These are phyloP conservation scores for Phaenicophaeus curvirostris DNA, from an alignment of 2,797 vertebrate species.

Conservation along the genomic window DNA sequence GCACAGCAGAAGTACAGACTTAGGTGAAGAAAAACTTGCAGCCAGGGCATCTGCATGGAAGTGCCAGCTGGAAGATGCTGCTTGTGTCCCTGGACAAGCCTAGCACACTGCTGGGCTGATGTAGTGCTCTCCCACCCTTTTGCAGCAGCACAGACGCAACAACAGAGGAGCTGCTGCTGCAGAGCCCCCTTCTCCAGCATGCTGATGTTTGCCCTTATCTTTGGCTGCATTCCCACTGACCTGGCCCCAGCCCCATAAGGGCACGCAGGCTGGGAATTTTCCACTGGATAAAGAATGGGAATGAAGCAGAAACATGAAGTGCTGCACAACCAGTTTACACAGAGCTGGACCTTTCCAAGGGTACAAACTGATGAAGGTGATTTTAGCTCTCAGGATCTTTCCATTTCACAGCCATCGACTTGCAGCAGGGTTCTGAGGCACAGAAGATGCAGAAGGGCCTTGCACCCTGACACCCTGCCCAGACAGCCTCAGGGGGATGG, in stretches of 20 bases:
- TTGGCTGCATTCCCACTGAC: neutral
- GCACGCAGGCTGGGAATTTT: neutral
- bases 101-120: neutral
- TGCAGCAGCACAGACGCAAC: neutral
- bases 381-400: neutral
- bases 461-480: neutral
- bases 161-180: neutral
- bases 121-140: accelerated
- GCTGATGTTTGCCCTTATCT: neutral
- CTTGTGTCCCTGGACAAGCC: neutral
- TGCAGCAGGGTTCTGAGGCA: neutral
- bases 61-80: neutral
- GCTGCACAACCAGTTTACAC: neutral
- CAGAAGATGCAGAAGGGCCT: neutral
- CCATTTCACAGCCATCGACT: neutral
- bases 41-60: accelerated
- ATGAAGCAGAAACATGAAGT: neutral
- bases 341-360: neutral
- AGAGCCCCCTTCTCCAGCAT: neutral
- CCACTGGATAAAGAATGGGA: neutral
- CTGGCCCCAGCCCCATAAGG: neutral
- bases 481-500: neutral
- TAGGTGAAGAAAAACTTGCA: neutral
- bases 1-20: neutral
- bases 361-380: neutral